Percentiles rank a stretch among this genome's conserved stretches.
These are phyloP conservation scores for Miichthys miiuy DNA, from an alignment of 2,797 vertebrate genomes.

Conservation along the genomic window DNA sequence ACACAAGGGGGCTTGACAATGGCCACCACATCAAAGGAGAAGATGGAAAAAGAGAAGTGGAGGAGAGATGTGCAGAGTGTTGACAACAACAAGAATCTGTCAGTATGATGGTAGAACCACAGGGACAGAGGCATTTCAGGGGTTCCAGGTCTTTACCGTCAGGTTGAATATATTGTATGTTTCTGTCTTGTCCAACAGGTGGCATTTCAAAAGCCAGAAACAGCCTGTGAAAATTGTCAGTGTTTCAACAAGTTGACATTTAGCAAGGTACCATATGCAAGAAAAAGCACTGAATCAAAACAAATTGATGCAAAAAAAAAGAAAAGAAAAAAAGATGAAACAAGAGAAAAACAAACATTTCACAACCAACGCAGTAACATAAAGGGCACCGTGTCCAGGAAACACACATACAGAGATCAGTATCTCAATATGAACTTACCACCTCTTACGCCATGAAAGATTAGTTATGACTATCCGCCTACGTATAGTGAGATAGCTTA, in stretches of 20 bases:
- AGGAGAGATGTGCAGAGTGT: slow-evolving; percentile 19
- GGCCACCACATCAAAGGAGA: slow-evolving; percentile 36
- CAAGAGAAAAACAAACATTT: not conserved
- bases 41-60: slow-evolving; percentile 35
- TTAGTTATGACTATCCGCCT: too few species aligned
- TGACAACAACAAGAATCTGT: slow-evolving; percentile 51
- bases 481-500: too few species aligned
- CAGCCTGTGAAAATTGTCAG: not conserved
- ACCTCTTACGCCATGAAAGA: too few species aligned
- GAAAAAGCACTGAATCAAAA: not conserved
- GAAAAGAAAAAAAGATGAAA: not conserved
- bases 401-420: too few species aligned
- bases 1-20: slow-evolving; percentile 48
- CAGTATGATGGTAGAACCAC: slow-evolving; percentile 28
- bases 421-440: not conserved
- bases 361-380: not conserved
- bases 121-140: slow-evolving; percentile 8
- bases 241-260: slow-evolving; percentile 9
- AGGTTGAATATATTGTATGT: slow-evolving; percentile 1
- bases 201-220: slow-evolving; percentile 10
- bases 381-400: too few species aligned
- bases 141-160: slow-evolving; percentile 11
- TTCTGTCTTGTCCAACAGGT: slow-evolving; percentile 12
- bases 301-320: too few species aligned
- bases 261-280: not conserved